Percentiles rank a stretch among this genome's conserved stretches.
These are phyloP conservation scores for Turdus rufiventris DNA, from an alignment of 2,113 vertebrate species.

Conservation along the genomic window DNA sequence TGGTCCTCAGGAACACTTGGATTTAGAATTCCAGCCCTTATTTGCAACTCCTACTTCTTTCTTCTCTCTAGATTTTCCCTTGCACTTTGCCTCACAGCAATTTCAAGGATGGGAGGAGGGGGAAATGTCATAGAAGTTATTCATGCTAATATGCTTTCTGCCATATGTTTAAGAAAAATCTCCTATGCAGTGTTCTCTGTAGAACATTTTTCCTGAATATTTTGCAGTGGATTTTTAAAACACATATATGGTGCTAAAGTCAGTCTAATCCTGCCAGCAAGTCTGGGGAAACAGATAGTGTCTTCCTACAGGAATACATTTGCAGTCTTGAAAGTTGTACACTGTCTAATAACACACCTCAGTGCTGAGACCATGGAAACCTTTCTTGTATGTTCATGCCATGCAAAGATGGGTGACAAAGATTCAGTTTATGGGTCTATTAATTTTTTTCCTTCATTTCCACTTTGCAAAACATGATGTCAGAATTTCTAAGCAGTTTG, in stretches of 20 bases:
- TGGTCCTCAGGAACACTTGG: background rate
- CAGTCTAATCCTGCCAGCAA: background rate
- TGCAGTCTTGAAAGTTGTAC: background rate
- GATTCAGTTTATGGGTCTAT: background rate
- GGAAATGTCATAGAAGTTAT: slow-evolving; percentile 17
- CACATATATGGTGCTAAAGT: background rate
- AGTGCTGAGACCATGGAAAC: background rate
- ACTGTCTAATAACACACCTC: background rate
- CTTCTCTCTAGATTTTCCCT: background rate
- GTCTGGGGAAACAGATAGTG: background rate
- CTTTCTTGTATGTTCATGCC: background rate
- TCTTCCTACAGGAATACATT: background rate
- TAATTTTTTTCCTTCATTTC: background rate
- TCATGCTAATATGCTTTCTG: slow-evolving; percentile 26
- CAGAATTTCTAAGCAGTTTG: background rate
- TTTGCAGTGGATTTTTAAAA: slow-evolving; percentile 8
- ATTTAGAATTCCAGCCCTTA: background rate
- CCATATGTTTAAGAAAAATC: slow-evolving; percentile 42
- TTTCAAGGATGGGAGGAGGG: background rate
- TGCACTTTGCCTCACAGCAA: background rate
- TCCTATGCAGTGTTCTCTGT: background rate
- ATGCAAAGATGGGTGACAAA: background rate
- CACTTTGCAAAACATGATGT: background rate
- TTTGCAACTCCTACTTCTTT: background rate
- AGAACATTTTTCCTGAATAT: background rate